phyloP scores from a whole-genome alignment of 1,140 invertebrate genomes.

The Papilio helenus region DNA sequence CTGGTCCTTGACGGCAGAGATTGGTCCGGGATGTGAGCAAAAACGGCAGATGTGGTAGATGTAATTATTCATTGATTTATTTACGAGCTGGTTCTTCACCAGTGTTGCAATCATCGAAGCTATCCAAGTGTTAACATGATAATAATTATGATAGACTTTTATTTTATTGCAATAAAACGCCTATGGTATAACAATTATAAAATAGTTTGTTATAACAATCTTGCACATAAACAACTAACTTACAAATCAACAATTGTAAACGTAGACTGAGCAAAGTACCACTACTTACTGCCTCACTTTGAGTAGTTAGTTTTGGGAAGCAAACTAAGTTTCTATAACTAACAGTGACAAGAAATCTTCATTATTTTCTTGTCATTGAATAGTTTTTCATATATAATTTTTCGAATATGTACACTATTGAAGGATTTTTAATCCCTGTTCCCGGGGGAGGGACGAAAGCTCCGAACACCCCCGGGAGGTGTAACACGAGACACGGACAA shows the following conservation, averaged over 20 bases:
- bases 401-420: not conserved
- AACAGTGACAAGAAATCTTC: no score
- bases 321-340: no score
- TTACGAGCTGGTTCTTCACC: not conserved
- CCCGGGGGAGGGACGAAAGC: constrained; percentile 51
- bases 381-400: not conserved
- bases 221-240: no score
- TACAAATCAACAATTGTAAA: no score
- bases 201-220: no score
- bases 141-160: not conserved
- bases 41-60: constrained; percentile 23
- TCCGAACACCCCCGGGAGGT: constrained; percentile 55
- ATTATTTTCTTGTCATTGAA: no score
- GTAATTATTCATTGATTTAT: constrained; percentile 38
- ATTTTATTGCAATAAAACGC: not conserved
- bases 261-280: no score
- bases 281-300: no score
- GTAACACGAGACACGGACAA: constrained; percentile 72
- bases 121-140: constrained; percentile 2
- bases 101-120: constrained; percentile 17
- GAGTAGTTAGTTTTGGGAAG: no score
- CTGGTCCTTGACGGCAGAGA: constrained; percentile 64
- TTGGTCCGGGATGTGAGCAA: constrained; percentile 47
- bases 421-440: constrained; percentile 1
- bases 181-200: not conserved